Conservation (phyloP, 2,888 invertebrate species). For the Uropetala carovei region DNA sequence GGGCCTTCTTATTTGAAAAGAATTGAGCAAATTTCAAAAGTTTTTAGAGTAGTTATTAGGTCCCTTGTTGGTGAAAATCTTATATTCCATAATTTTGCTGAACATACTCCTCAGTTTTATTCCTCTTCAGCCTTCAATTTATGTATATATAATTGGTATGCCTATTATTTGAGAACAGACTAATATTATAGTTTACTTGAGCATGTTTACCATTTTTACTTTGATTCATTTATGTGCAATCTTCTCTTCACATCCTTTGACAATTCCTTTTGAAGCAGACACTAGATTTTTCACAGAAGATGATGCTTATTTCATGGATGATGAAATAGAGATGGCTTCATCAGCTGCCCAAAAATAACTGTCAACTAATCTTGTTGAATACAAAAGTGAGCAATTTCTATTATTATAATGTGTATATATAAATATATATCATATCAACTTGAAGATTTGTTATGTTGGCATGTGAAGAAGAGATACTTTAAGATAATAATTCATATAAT, state of each 20-base stretch:
- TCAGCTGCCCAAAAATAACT: neutral
- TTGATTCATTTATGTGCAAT: neutral
- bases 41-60: neutral
- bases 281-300: neutral
- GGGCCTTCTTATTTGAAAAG: conserved; percentile 29
- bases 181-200: conserved; percentile 55
- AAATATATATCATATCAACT: conserved; percentile 53
- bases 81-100: conserved; percentile 55
- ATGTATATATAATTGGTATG: conserved; percentile 50
- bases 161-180: conserved; percentile 60
- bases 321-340: conserved; percentile 46
- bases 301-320: neutral
- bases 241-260: conserved; percentile 46
- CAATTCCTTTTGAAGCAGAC: conserved; percentile 1
- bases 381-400: conserved; percentile 28
- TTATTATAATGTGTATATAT: conserved; percentile 47
- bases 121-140: conserved; percentile 58
- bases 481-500: conserved; percentile 52
- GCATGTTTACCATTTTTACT: conserved; percentile 36
- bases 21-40: neutral
- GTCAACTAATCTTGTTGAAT: neutral
- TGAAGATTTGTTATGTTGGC: conserved; percentile 40
- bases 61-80: conserved; percentile 47
- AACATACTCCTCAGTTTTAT: conserved; percentile 41
- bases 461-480: conserved; percentile 33